These are phyloP conservation scores for Menura novaehollandiae DNA, from an alignment of 2,113 vertebrate genomes.

Conservation along the genomic window DNA sequence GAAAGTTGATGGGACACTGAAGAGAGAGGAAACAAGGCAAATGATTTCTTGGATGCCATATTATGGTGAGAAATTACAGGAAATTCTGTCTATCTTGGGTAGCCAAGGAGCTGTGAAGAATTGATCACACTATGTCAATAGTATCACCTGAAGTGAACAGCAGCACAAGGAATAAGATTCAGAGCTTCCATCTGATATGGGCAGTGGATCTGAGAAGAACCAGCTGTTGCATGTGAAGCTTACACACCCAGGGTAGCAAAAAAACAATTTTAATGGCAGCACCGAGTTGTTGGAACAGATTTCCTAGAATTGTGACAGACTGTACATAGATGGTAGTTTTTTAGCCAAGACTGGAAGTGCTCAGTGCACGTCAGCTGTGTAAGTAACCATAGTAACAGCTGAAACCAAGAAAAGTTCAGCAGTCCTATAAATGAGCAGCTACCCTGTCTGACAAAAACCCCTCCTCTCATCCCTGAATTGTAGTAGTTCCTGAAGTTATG, in stretches of 20 bases:
- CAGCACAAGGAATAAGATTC: not conserved
- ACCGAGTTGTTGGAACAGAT: not conserved
- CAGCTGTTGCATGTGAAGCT: not conserved
- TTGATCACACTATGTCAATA: not conserved
- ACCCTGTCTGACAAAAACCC: not conserved
- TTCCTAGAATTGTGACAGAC: not conserved
- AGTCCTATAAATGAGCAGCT: not conserved
- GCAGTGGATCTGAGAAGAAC: not conserved
- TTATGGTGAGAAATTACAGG: not conserved
- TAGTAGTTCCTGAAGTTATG: not conserved
- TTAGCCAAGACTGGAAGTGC: not conserved
- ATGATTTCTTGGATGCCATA: not conserved
- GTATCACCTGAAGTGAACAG: not conserved
- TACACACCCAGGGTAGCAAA: not conserved
- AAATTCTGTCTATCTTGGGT: not conserved
- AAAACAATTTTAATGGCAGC: not conserved
- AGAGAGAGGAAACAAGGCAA: not conserved
- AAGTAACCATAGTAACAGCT: not conserved
- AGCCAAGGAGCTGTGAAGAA: not conserved
- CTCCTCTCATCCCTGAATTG: not conserved
- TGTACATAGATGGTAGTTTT: not conserved
- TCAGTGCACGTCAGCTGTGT: not conserved
- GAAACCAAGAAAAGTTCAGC: not conserved
- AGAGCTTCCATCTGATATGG: not conserved
- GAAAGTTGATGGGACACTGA: not conserved